A percentile compares a stretch with the other conserved stretches of the same genome.
Evolutionary conservation across 2,888 invertebrate genomes (phyloP).

Genomic region (Drosophila austrosaltans): DNA sequence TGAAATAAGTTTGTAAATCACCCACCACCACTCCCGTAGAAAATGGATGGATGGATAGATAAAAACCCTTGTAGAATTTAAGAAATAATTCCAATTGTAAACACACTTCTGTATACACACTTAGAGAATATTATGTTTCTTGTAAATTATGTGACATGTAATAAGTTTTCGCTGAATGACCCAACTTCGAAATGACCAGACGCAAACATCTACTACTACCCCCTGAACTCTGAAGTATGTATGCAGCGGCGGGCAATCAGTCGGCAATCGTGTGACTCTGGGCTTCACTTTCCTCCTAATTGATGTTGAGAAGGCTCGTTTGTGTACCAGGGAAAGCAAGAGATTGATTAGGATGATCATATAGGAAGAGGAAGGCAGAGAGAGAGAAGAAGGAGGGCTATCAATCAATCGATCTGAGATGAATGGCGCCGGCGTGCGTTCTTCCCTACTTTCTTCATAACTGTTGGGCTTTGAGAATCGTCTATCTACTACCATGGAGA

Average conservation of each 20-base stretch:
- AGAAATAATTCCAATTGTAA: slow-evolving; percentile 15
- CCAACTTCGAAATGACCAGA: slow-evolving; percentile 5
- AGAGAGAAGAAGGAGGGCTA: background rate
- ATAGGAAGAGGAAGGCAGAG: slow-evolving; percentile 3
- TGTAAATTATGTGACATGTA: slow-evolving; percentile 58
- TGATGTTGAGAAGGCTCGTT: slow-evolving; percentile 1
- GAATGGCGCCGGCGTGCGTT: slow-evolving; percentile 2
- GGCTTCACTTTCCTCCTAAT: background rate
- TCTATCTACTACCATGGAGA: slow-evolving; percentile 7
- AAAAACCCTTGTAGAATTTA: slow-evolving; percentile 6
- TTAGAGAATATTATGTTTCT: slow-evolving; percentile 25
- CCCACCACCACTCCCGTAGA: slow-evolving; percentile 1
- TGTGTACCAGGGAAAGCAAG: background rate
- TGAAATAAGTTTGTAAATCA: slow-evolving; percentile 6
- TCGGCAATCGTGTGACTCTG: background rate
- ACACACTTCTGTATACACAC: slow-evolving; percentile 6
- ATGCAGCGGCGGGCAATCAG: slow-evolving; percentile 7
- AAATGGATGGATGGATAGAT: slow-evolving; percentile 11
- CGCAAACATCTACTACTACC: background rate
- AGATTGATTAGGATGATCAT: background rate
- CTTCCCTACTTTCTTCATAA: slow-evolving; percentile 13
- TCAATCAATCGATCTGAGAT: background rate
- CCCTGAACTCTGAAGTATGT: background rate
- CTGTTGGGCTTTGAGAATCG: slow-evolving; percentile 9
- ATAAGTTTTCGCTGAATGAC: slow-evolving; percentile 36